Base-by-base conservation (phyloP, 2,797 vertebrate genomes). In the Loris lydekkerianus region DNA sequence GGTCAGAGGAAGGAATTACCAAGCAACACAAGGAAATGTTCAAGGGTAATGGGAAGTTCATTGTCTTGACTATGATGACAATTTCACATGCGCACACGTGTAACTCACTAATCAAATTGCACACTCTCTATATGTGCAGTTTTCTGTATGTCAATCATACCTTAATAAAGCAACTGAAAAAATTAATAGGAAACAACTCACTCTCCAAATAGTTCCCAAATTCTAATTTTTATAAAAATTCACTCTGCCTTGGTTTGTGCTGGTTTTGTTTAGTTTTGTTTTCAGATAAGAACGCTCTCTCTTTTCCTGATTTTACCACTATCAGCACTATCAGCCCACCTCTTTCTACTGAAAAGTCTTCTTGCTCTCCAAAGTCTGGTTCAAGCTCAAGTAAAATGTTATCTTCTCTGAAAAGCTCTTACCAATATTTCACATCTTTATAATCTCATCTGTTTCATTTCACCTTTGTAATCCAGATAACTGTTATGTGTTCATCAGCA, bases 301-400 rank as follows among this genome's bases (percentile, higher is more conserved):
- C 34, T 27, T 82, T 86, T 92, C 40, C 8, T 63, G 23, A 20
- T 78, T 29, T 63, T 78, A 69, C 4, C 8, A 15, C 49, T 15
- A 53, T 53, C 49, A 53, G 49, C 10, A 37, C 60, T 7, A 11
- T 87, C 14, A 43, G 23, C 53, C 67, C 15, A 29, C 5, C 20
- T 78, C 21, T 76, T 4, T 53, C 27, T 77, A 25, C 7, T 80
- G 56, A 93, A 93, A 93, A 85, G 40, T 21, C 21, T 91, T n/a
- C 73, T 76, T 56, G 5, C 3, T 89, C 84, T 58, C 49, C 61
- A 61, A 73, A 89, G n/a, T 60, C 72, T 69, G 18, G 78, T n/a
- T 85, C 61, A 82, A 94, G 56, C 18, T 85, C 77, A 65, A 49
- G 29, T 20, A 83, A 89, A 96, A 94, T 34, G 43, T 21, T 15